Conservation (phyloP, 2,113 vertebrate genomes). For the Oryzias javanicus region DNA sequence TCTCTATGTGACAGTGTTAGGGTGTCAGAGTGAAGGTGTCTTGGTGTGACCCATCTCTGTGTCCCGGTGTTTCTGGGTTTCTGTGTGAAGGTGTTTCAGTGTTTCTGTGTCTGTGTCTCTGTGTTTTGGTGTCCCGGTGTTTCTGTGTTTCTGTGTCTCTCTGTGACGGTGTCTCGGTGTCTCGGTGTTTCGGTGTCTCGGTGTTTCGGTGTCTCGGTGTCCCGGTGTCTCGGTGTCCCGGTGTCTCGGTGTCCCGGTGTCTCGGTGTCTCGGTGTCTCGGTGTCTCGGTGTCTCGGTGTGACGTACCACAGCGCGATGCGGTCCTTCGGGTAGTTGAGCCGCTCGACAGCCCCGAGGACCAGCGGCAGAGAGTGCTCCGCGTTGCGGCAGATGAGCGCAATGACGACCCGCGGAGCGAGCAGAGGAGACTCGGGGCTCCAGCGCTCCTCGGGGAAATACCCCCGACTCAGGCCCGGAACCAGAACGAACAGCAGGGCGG, state of each 20-base stretch:
- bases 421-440: slow-evolving; percentile 84
- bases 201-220: too few relatives aligned
- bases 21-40: too few relatives aligned
- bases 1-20: too few relatives aligned
- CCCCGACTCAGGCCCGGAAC: slow-evolving; percentile 59
- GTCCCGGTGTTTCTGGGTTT: too few relatives aligned
- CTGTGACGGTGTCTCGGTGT: too few relatives aligned
- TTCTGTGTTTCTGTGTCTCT: too few relatives aligned
- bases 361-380: slow-evolving; percentile 83
- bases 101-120: too few relatives aligned
- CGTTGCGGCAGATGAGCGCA: slow-evolving; percentile 84
- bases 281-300: not conserved
- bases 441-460: slow-evolving; percentile 89
- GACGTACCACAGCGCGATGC: slow-evolving; percentile 85
- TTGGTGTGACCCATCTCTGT: too few relatives aligned
- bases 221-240: rapidly evolving
- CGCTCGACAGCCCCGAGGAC: slow-evolving; percentile 82
- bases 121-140: too few relatives aligned
- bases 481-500: slow-evolving; percentile 64
- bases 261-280: too few relatives aligned
- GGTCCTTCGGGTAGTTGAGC: slow-evolving; percentile 83
- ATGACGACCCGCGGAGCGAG: slow-evolving; percentile 82
- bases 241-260: not conserved
- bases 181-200: too few relatives aligned
- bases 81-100: too few relatives aligned